Base-by-base conservation (phyloP, 2,113 vertebrate genomes). In the Vulpes ferrilata region DNA sequence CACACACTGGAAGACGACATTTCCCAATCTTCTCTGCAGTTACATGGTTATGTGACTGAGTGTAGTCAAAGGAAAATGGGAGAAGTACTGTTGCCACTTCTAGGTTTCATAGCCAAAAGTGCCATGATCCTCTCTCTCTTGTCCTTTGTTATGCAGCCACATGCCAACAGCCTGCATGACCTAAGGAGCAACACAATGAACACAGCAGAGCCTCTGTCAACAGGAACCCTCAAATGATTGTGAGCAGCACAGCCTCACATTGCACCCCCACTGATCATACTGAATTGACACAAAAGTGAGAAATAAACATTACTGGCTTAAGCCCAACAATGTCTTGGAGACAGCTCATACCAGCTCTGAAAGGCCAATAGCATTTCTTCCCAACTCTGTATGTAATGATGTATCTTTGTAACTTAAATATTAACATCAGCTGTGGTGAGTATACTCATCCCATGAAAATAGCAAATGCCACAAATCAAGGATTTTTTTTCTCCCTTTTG, bases 401-500 rank as follows among this genome's bases (percentile, higher is more conserved):
- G 32, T 57, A 15, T 27, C 16, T 15, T 23, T 73, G 13, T 76
- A 67, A 74, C 20, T 73, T 71, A 96, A 82, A 73, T 86, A 62
- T 93, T 51, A 51, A 89, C 59, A 87, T 81, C 85, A 88, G 3
- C 25, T 15, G 85, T 43, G 27, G 25, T 78, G 27, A 23, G 27
- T 91, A 7, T 55, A 38, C 65, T 85, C 76, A 57, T 2, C 35
- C 27, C 38, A 84, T 15, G 55, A 84, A 94, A 94, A 94, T 13
- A 90, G 16, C n/a, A 79, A n/a, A 60, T 88, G 60, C 13, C 92
- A 73, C 87, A 88, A 93, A 81, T 73, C 23, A 85, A 97, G 7
- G 2, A 0, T 3, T 80, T 19, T 79, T 79, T 23, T 35, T 7
- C 27, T 78, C 35, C 5, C 55, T 57, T 90, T 84, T 71, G 2